Base-by-base conservation (phyloP, 1,140 invertebrate genomes). In the Eupristina koningsbergeri region DNA sequence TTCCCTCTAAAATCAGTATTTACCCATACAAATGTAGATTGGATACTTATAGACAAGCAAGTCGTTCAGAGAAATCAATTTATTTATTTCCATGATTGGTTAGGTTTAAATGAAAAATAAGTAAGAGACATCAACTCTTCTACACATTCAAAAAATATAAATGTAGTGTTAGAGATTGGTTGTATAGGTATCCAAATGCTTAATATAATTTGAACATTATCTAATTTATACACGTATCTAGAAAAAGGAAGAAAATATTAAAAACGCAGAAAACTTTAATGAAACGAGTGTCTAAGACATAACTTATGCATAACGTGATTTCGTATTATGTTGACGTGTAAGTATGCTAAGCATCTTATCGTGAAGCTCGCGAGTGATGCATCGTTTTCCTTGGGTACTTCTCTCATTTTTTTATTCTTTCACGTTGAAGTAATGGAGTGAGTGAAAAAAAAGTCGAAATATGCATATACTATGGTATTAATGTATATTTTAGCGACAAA, bases 301-400 rank as follows among this genome's bases (percentile, higher is more conserved):
- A 80, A 69, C 17, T 80, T 63, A 80, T 69, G 29, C 63, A 34
- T 29, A 31, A 69, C 19, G 61, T 80, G 47, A 80, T 80, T 80
- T 71, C 34, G 34, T 71, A 80, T 67, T 36, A 64, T 39, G 63
- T 8, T 39, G 45, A 71, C 31, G 17, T 11, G 45, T 22, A 22
- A 22, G 64, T 71, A 80, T 71, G 64, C 29, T 53, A 80, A 71
- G 67, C 31, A 80, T 80, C 22, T 34, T 78, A 67, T 80, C 39
- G 34, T 5, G 36, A 11, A 67, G 77, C 26, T 79, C 53, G 15
- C 5, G 26, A 67, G 31, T 71, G 47, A 80, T 71, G 41, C 77
- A 36, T 67, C 34, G 61, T 63, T 67, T 29, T 36, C 7, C 41
- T 45, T 29, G 39, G 39, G 29, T 69, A 6, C 13, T 50, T 47